Evolutionary conservation across 2,888 invertebrate genomes (phyloP), one percentile per base, ranked within the genome.

Genomic region (Phaedon cochleariae): DNA sequence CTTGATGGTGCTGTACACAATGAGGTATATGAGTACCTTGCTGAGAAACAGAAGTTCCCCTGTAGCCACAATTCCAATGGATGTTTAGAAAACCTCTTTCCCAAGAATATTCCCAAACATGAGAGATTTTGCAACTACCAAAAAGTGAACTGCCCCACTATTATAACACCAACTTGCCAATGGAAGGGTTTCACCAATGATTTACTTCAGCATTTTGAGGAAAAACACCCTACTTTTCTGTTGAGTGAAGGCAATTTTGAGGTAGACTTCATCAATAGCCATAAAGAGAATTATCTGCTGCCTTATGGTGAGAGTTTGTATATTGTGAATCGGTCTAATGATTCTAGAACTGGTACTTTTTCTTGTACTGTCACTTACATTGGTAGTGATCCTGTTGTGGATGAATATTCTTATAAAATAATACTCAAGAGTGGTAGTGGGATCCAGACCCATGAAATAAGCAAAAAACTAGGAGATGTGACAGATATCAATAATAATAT

Each of bases 221-320:
- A 71, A 0, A 64, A 69, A 29, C 82, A 82, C 70, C 71, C 74
- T 1, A 62, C 68, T 5, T 73, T 76, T 48, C 66, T 79, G n/a
- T 59, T 81, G 51, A 73, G 70, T 37, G 71, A 77, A 45, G 65
- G 71, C 1, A 68, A 69, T 34, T 78, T 81, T 64, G 81, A 81
- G 70, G 49, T 82, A 9, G 77, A 81, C 74, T 76, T 81, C 48
- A 49, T 80, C 7, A 76, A 77, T 59, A 74, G 68, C 18, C 77
- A 80, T 57, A 76, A 75, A 21, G 78, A 77, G 60, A 76, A 77
- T 67, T 79, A 75, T 70, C 57, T 81, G 10, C 61, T 80, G 34
- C 68, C 72, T 1, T 73, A 73, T 66, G 67, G 70, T 12, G 78
- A 78, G 17, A 73, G 76, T 21, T 62, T 79, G 9, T 81, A 76